Evolutionary conservation across 2,113 vertebrate genomes (phyloP), one percentile per base, ranked within the genome.

Genomic region (Crotalus tigris): DNA sequence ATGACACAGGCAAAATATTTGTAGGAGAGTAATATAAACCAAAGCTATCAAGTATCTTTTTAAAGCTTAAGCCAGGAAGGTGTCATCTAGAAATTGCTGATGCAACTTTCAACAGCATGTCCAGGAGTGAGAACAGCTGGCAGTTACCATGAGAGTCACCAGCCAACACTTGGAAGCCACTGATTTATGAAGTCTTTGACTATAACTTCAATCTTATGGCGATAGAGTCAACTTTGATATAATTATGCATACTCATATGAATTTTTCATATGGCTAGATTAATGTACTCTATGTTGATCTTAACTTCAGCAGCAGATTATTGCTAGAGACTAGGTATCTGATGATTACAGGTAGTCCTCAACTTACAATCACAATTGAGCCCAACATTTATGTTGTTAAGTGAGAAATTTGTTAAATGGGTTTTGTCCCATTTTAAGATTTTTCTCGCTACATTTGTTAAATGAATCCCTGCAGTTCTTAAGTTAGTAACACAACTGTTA

Each of bases 1-100:
- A 7, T 0, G 0, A 61, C 4, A 85, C 0, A 87, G 58, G 7
- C 51, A 46, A 44, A 90, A 88, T 61, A 51, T 2, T n/a, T 57
- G 93, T 87, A 33, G 1, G 85, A 3, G 11, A 55, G 90, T 61
- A 93, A 19, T 90, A 92, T 92, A 95, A 95, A 26, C 0, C 0
- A 92, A 96, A 95, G 29, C 0, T 1, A 81, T 81, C 33, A 81
- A 75, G 33, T 75, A 75, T 19, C 15, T 39, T 33, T 75, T 75
- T 39, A 7, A 75, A 19, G 2, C 13, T 75, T 33, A 75, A 75
- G n/a, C 4, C 5, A 75, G 64, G 13, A 75, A 75, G n/a, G n/a
- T 33, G 69, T 19, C 69, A 39, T 81, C 33, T 81, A 81, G 33
- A 81, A 81, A 81, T 19, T 81, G 33, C 33, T 81, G 75, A 21